Conservation (phyloP, 2,113 vertebrate species). For the Neogobius melanostomus region DNA sequence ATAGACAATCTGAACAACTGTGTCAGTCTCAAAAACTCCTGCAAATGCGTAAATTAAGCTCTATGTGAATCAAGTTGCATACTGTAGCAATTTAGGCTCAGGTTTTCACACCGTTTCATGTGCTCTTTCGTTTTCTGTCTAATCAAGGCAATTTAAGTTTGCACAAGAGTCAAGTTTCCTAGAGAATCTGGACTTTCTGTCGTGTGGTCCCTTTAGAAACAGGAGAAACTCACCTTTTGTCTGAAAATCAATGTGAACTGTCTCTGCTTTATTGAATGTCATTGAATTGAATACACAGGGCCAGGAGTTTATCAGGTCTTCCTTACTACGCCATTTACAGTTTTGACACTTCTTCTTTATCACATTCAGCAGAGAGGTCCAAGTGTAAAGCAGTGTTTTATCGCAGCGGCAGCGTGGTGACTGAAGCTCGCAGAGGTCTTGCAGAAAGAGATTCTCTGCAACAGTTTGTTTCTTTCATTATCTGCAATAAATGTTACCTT, state of each 20-base stretch:
- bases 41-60: too few relatives aligned
- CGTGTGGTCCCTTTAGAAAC: not conserved
- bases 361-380: not conserved
- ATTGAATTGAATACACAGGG: slow-evolving; percentile 4
- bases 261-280: not conserved
- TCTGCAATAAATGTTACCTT: not conserved
- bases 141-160: not conserved
- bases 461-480: not conserved
- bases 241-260: not conserved
- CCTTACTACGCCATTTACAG: not conserved
- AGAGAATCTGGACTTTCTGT: not conserved
- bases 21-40: too few relatives aligned
- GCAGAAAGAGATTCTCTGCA: slow-evolving; percentile 11
- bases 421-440: slow-evolving; percentile 8
- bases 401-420: slow-evolving; percentile 5
- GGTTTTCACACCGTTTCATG: too few relatives aligned
- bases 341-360: slow-evolving; percentile 1
- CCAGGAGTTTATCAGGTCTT: not conserved
- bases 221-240: not conserved
- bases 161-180: not conserved
- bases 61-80: too few relatives aligned
- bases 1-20: too few relatives aligned
- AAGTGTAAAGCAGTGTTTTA: slow-evolving; percentile 13
- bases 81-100: too few relatives aligned
- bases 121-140: not conserved